phyloP scores from a whole-genome alignment of 2,797 vertebrate species.

The Pogonophryne albipinna region DNA sequence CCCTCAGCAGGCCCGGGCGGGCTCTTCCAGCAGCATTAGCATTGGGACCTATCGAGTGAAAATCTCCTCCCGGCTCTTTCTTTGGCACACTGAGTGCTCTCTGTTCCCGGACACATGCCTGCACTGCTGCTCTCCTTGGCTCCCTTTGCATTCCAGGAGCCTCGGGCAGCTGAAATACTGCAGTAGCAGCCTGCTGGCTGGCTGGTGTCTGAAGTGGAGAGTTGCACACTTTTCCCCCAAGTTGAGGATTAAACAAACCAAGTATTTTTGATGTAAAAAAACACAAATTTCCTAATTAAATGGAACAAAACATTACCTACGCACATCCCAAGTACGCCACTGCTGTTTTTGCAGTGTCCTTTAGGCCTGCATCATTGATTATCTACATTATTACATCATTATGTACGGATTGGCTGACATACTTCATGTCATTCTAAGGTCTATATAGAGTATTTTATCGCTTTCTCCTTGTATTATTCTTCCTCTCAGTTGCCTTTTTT shows the following conservation, averaged over 20 bases:
- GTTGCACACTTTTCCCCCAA: slow-evolving; percentile 41
- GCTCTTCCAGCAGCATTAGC: slow-evolving; percentile 69
- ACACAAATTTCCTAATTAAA: slow-evolving; percentile 17
- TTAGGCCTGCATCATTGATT: not conserved
- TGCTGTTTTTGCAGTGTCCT: slow-evolving; percentile 5
- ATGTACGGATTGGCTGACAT: not conserved
- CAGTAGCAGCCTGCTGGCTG: slow-evolving; percentile 77
- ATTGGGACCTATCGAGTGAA: slow-evolving; percentile 75
- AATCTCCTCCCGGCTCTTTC: slow-evolving; percentile 81
- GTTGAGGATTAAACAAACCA: slow-evolving; percentile 27
- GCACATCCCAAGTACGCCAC: slow-evolving; percentile 3
- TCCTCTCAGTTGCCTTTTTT: not conserved
- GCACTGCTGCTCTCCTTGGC: slow-evolving; percentile 73
- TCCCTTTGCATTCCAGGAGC: slow-evolving; percentile 80
- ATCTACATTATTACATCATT: not conserved
- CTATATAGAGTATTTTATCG: not conserved
- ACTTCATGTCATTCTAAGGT: not conserved
- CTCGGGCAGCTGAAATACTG: slow-evolving; percentile 79
- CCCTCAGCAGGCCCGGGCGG: slow-evolving; percentile 61
- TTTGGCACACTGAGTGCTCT: slow-evolving; percentile 80
- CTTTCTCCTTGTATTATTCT: not conserved
- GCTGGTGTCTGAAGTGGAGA: slow-evolving; percentile 70
- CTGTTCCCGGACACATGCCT: slow-evolving; percentile 80
- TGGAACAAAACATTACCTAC: not conserved
- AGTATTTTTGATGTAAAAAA: slow-evolving; percentile 36